Base-by-base conservation (phyloP, 2,797 vertebrate genomes). In the Spondyliosoma cantharus region DNA sequence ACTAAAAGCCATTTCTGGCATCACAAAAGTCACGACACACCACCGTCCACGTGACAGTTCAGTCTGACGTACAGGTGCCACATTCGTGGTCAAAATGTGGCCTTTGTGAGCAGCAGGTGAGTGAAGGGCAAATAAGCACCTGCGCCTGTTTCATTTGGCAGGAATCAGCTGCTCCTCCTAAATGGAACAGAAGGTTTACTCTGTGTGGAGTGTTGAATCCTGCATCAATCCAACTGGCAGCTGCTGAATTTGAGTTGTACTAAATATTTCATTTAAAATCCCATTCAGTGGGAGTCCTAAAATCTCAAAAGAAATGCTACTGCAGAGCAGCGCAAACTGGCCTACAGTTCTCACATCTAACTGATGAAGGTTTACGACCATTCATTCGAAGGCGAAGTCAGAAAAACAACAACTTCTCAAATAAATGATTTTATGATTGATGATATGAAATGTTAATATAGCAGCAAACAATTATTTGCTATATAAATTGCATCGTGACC, bases 221-320 rank as follows among this genome's bases (percentile, higher is more conserved):
- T 74, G 73, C 83, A 85, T 85, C 86, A 83, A 81, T 83, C 82
- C 88, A 86, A 81, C 46, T 88, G 85, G 78, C 90, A 92, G 81
- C 84, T 84, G 89, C 73, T 79, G 76, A 66, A 74, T 91, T 85
- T 88, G 52, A 88, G 89, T 89, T 80, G 32, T 53, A 37, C 6
- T 19, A 49, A 64, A 64, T 65, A 17, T 49, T 14, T 20, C 22
- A 50, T 29, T 37, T 67, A 24, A 67, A 85, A 81, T 62, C 54
- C 22, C 64, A 58, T 65, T 66, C 61, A 74, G 80, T 42, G 49
- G 66, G 22, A 9, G 64, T 74, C 49, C 68, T 54, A 71, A 71
- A 82, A 74, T 68, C 62, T 66, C 46, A 61, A 74, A 78, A 71
- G 37, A 3, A 37, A 37, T 37, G 2, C 11, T 37, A 37, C 37